These are phyloP conservation scores for Liodrosophila aerea DNA, from an alignment of 2,888 invertebrate genomes.

Conservation along the genomic window DNA sequence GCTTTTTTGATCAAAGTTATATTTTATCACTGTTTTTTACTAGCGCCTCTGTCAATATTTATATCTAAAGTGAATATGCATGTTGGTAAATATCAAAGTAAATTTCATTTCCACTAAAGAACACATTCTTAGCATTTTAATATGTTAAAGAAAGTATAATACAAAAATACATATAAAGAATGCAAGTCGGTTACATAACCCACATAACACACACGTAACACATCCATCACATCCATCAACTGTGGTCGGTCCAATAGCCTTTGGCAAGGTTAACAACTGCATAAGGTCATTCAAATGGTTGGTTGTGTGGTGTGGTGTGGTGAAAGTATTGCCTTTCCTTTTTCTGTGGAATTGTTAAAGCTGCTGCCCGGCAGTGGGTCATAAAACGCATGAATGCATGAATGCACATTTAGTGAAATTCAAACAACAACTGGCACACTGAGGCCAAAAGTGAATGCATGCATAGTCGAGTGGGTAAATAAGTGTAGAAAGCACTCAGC, in stretches of 20 bases:
- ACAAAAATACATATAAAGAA: too few relatives aligned
- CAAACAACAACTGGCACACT: conserved; percentile 12
- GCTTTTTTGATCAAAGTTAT: background rate
- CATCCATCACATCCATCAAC: too few relatives aligned
- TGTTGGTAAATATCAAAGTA: conserved; percentile 2
- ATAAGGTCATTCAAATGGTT: too few relatives aligned
- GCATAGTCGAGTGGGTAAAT: conserved; percentile 26
- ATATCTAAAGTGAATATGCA: background rate
- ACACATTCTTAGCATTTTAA: too few relatives aligned
- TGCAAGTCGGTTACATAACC: too few relatives aligned
- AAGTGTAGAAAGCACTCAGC: conserved; percentile 3
- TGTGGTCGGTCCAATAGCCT: too few relatives aligned
- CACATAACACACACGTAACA: too few relatives aligned
- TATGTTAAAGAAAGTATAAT: too few relatives aligned
- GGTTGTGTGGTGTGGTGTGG: too few relatives aligned
- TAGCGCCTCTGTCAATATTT: background rate
- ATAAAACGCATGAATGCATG: conserved; percentile 32
- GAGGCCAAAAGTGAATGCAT: conserved; percentile 21
- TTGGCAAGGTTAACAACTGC: too few relatives aligned
- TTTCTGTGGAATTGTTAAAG: conserved; percentile 24
- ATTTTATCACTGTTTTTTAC: background rate
- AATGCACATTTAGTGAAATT: conserved; percentile 33
- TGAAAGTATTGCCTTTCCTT: background rate
- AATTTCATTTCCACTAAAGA: conserved; percentile 5
- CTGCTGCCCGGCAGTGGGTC: conserved; percentile 26